Percentiles rank a stretch among this genome's conserved stretches.
These are phyloP conservation scores for Cyrtonyx montezumae DNA, from an alignment of 2,113 vertebrate genomes.

Conservation along the genomic window DNA sequence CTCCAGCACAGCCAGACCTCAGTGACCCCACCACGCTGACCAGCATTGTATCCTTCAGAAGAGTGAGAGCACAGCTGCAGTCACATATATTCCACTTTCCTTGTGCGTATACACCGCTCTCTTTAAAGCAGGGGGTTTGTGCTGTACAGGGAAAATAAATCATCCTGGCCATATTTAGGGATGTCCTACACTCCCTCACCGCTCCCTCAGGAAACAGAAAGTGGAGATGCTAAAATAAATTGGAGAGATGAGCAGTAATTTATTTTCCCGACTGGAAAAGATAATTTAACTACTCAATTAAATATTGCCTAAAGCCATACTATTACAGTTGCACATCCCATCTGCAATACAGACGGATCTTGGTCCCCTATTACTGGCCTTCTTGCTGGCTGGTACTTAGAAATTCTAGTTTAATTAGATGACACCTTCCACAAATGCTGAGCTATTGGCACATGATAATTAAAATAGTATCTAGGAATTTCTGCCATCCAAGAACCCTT, in stretches of 20 bases:
- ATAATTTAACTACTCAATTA: constrained; percentile 73
- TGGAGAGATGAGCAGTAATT: constrained; percentile 63
- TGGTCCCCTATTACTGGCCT: constrained; percentile 51
- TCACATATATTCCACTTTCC: neutral
- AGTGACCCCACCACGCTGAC: neutral
- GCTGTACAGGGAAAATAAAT: neutral
- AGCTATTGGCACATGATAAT: constrained; percentile 35
- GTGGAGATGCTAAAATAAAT: constrained; percentile 51
- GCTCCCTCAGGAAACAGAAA: constrained; percentile 45
- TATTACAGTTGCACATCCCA: constrained; percentile 46
- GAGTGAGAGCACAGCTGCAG: neutral
- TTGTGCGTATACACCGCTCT: neutral
- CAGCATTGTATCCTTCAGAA: neutral
- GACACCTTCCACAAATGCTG: constrained; percentile 27
- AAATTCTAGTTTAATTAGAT: constrained; percentile 68
- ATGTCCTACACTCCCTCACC: constrained; percentile 22
- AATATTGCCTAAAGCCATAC: constrained; percentile 56
- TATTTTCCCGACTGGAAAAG: constrained; percentile 58
- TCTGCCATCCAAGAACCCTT: constrained; percentile 43
- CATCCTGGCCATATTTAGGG: neutral
- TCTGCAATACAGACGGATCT: constrained; percentile 58
- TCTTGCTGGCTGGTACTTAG: constrained; percentile 50
- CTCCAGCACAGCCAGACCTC: neutral
- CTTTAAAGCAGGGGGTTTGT: neutral
- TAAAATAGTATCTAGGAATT: constrained; percentile 51